phyloP scores from a whole-genome alignment of 2,888 invertebrate species.

The Adelphocoris suturalis region DNA sequence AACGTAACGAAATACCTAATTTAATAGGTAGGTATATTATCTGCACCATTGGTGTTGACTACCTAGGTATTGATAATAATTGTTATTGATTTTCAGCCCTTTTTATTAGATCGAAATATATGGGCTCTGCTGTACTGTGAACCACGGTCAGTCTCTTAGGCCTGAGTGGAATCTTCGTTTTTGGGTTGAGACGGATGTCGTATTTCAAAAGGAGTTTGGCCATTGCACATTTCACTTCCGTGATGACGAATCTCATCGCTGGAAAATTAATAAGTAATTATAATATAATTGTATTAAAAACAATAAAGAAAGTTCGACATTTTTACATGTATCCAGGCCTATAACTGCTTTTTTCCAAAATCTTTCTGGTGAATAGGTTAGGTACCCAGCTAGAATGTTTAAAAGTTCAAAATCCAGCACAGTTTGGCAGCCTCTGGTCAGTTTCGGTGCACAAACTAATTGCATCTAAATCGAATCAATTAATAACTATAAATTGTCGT shows the following conservation, averaged over 20 bases:
- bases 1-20: too few species aligned
- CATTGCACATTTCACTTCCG: constrained; percentile 57
- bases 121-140: not conserved
- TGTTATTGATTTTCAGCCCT: not conserved
- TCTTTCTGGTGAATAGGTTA: too few species aligned
- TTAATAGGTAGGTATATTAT: too few species aligned
- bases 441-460: too few species aligned
- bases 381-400: too few species aligned
- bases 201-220: constrained; percentile 59
- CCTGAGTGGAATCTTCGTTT: constrained; percentile 37
- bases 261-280: not conserved
- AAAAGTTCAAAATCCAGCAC: too few species aligned
- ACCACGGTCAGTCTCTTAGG: not conserved
- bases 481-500: too few species aligned
- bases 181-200: constrained; percentile 57
- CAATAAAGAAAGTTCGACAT: not conserved
- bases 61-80: not conserved
- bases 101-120: constrained; percentile 55
- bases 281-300: not conserved
- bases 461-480: too few species aligned
- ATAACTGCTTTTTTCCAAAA: too few species aligned
- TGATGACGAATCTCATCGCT: constrained; percentile 70
- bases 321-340: too few species aligned
- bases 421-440: too few species aligned
- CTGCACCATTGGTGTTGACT: too few species aligned